Base-by-base conservation (phyloP, 2,797 vertebrate species). In the Cygnus olor region DNA sequence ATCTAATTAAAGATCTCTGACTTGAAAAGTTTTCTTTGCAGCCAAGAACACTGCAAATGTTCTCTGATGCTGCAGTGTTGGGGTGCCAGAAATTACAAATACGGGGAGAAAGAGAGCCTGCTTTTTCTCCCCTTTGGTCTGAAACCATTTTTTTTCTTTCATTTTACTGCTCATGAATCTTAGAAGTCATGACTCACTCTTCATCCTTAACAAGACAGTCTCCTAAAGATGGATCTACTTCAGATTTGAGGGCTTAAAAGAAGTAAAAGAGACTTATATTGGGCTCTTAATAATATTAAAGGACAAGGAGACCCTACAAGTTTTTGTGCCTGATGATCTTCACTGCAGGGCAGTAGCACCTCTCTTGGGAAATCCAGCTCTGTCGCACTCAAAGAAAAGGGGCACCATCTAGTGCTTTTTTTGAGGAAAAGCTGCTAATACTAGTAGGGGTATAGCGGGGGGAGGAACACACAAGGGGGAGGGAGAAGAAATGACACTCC, bases 401-500 rank as follows among this genome's bases (percentile, higher is more conserved):
- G 98, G 99, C 99, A 99, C 99, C 99, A 99, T 98, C 99, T 99
- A 99, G 99, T 99, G 99, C 98, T 98, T 98, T 98, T 97, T 95
- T 95, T 91, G 95, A 97, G 98, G 98, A 98, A 99, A 98, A 97
- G 97, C 98, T 98, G 90, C 92, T 95, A 51, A 66, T 45, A 24
- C 61, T 47, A 32, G 25, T 6, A 40, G 72, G 92, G 85, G 86
- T 79, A 34, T 53, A 86, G 47, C 4, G 8, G 69, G 91, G 93
- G 76, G 24, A 85, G 72, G 89, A 80, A 90, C 32, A 25, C 54
- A 42, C 3, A 8, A 88, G 6, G 25, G 69, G 89, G 53, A 82
- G 73, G 77, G 57, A 84, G 60, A 73, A 93, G 89, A 95, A 95
- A 93, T 89, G 85, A 97, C 92, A 88, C 56, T 92, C 76, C n/a